phyloP scores from a whole-genome alignment of 2,888 invertebrate species.

The Craniophora ligustri region DNA sequence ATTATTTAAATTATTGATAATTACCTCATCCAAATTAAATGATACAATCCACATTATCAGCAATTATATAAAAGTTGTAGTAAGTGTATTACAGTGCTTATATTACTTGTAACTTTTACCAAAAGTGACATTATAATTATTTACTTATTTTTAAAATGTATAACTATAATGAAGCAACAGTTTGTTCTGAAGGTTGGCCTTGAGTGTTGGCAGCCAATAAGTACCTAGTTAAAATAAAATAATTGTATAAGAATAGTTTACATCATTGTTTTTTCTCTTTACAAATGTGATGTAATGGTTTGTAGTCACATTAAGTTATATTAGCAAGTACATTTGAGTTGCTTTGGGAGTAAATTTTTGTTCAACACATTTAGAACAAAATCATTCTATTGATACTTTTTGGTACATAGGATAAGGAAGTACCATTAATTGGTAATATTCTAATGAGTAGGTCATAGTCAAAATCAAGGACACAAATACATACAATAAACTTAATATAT shows the following conservation, averaged over 20 bases:
- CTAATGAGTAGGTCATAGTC: too few relatives aligned
- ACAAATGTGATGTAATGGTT: conserved; percentile 39
- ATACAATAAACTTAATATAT: too few relatives aligned
- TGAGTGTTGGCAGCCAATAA: conserved; percentile 34
- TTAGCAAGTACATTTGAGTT: conserved; percentile 2
- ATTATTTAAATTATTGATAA: conserved; percentile 4
- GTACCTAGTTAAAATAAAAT: conserved; percentile 24
- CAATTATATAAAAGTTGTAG: too few relatives aligned
- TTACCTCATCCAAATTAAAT: neutral
- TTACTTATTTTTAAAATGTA: neutral
- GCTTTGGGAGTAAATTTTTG: neutral
- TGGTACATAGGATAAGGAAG: too few relatives aligned
- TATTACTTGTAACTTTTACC: too few relatives aligned
- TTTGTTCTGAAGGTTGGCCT: conserved; percentile 37
- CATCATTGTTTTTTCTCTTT: conserved; percentile 38
- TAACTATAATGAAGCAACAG: conserved; percentile 20
- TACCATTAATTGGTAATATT: too few relatives aligned
- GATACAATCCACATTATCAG: too few relatives aligned
- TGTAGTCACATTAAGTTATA: conserved; percentile 5
- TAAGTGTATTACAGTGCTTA: too few relatives aligned
- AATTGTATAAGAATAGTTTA: conserved; percentile 26
- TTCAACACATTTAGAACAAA: neutral
- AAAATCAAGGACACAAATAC: too few relatives aligned
- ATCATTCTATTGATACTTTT: neutral
- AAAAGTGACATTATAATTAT: neutral